Evolutionary conservation across 2,888 invertebrate genomes (phyloP), one percentile per base, ranked within the genome.

Genomic region (Cataglyphis cursor): DNA sequence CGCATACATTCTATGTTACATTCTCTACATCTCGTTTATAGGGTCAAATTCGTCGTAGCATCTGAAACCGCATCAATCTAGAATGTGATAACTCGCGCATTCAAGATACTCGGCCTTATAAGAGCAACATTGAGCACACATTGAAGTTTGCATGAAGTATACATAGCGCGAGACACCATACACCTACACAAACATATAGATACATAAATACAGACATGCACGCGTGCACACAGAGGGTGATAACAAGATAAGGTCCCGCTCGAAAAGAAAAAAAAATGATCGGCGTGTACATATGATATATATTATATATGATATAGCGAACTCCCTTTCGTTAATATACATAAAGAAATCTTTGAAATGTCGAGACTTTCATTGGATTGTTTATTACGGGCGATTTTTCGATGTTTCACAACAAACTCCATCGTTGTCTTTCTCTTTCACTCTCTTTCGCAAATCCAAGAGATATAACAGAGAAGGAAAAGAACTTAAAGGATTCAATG

Each of bases 221-320:
- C 1, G 44, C 44, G 12, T 41, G 41, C 41, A 44, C 12, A 5
- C 38, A 44, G 12, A 66, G 24, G 44, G 15, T 76, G 44, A 15
- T 41, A 35, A 41, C 41, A 38, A 68, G 41, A 44, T 38, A 48
- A 54, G 38, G 28, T 44, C 24, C 44, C 41, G 57, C 12, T 57
- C 44, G n/a, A 41, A 21, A 41, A 66, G 41, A 80, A 41, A 18
- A 51, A 38, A 24, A 65, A 51, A 24, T 18, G 28, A 35, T 68
- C 59, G 65, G 28, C 65, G 44, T 80, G 78, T 80, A 70, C 24
- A 70, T 78, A 78, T 35, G 35, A 78, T 59, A 44, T 59, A 41
- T 59, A 54, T 57, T 51, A 57, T 31, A 59, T 35, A 18, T 70
- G 44, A 18, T 70, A 31, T 44, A 72, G 21, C 44, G 24, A 80